A percentile compares a stretch with the other conserved stretches of the same genome.
Conservation (phyloP, 2,888 invertebrate genomes). For the Caenorhabditis japonica region DNA sequence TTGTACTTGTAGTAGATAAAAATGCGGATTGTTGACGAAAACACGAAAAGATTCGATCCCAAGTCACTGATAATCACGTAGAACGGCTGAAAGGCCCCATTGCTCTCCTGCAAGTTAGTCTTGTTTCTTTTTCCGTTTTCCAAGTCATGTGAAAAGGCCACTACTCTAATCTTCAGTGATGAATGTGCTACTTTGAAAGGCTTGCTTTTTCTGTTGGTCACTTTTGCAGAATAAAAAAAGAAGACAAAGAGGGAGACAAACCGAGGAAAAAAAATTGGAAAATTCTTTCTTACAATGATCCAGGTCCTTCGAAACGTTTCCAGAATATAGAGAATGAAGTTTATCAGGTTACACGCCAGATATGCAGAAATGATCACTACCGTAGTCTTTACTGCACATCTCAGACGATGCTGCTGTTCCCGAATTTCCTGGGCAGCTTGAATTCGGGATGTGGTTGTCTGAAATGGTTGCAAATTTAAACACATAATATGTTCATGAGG, state of each 20-base stretch:
- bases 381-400: constrained; percentile 66
- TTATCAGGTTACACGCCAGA: constrained; percentile 66
- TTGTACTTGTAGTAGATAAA: constrained; percentile 71
- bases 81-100: constrained; percentile 53
- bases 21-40: constrained; percentile 64
- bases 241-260: too few species aligned
- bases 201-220: constrained; percentile 16
- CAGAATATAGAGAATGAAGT: constrained; percentile 62
- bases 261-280: too few species aligned
- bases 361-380: constrained; percentile 66
- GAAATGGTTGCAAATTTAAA: constrained; percentile 17
- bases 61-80: constrained; percentile 63
- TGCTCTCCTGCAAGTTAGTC: constrained; percentile 47
- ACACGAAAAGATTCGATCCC: constrained; percentile 63
- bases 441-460: constrained; percentile 42
- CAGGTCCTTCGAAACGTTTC: constrained; percentile 56
- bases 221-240: constrained; percentile 12
- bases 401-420: constrained; percentile 57
- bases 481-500: too few species aligned
- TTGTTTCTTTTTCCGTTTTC: constrained; percentile 5
- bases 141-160: constrained; percentile 2
- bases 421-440: constrained; percentile 53
- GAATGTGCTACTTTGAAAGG: constrained; percentile 28
- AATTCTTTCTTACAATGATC: constrained; percentile 43
- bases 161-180: constrained; percentile 35